Evolutionary conservation across 2,888 invertebrate genomes (phyloP).

Genomic region (Cyaniris semiargus): DNA sequence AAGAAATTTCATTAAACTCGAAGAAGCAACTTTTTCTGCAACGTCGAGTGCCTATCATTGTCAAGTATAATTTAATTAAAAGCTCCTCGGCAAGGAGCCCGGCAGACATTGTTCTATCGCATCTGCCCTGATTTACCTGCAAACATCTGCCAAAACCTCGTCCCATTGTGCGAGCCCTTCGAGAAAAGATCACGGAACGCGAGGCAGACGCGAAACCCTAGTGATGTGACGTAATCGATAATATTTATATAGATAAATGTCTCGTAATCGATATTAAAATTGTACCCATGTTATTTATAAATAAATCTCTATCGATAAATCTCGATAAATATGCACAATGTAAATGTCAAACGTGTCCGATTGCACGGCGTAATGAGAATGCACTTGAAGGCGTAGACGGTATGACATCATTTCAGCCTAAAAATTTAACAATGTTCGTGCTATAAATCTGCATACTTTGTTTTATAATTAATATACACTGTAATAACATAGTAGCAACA

Average conservation of each 20-base stretch:
- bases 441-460: not conserved
- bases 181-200: constrained; percentile 68
- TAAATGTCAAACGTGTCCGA: constrained; percentile 20
- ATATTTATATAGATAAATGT: constrained; percentile 38
- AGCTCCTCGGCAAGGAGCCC: constrained; percentile 49
- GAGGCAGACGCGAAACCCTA: constrained; percentile 55
- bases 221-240: constrained; percentile 51
- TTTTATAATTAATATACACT: not conserved
- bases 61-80: constrained; percentile 68
- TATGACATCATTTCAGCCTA: constrained; percentile 15
- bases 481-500: not conserved
- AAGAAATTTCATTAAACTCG: not conserved
- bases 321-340: not conserved
- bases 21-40: constrained; percentile 5
- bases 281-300: constrained; percentile 38
- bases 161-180: constrained; percentile 55
- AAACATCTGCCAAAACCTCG: constrained; percentile 64
- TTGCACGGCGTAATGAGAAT: constrained; percentile 20
- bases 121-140: constrained; percentile 75
- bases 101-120: constrained; percentile 57
- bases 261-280: not conserved
- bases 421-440: not conserved
- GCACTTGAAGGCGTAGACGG: constrained; percentile 26
- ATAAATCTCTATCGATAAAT: constrained; percentile 42
- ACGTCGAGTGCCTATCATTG: constrained; percentile 28